These are phyloP conservation scores for Ditula angustiorana DNA, from an alignment of 2,888 invertebrate genomes.

Conservation along the genomic window DNA sequence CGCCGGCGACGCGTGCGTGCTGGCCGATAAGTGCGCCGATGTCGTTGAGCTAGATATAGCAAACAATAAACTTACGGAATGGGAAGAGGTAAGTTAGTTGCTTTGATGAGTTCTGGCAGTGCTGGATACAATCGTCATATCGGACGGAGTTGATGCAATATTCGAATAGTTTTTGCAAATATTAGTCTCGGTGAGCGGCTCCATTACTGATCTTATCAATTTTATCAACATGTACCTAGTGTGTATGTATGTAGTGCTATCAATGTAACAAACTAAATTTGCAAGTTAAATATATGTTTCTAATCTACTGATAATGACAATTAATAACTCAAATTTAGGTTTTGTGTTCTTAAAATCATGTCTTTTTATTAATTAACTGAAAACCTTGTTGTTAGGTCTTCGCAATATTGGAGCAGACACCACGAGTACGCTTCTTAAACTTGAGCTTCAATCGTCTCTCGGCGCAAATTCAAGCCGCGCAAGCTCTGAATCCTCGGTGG, in stretches of 20 bases:
- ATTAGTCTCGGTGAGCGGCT: too few relatives aligned
- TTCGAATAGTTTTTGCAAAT: not conserved
- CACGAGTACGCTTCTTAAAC: conserved; percentile 95
- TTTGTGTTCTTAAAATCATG: conserved; percentile 28
- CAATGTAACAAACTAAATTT: too few relatives aligned
- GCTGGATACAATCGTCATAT: not conserved
- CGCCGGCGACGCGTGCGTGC: conserved; percentile 92
- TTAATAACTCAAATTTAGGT: too few relatives aligned
- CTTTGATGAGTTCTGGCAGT: not conserved
- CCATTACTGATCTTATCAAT: too few relatives aligned
- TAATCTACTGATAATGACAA: too few relatives aligned
- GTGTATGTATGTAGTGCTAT: too few relatives aligned
- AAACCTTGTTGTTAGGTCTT: conserved; percentile 87
- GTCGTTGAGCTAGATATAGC: conserved; percentile 98
- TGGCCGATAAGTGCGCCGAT: conserved; percentile 93
- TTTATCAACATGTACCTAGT: too few relatives aligned
- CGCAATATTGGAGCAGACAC: conserved; percentile 94
- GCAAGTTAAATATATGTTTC: too few relatives aligned
- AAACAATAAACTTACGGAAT: conserved; percentile 95
- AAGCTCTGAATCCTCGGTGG: conserved; percentile 78
- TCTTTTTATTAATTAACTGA: conserved; percentile 47
- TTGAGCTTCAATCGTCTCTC: conserved; percentile 95
- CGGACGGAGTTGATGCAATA: not conserved
- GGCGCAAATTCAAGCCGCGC: conserved; percentile 87
- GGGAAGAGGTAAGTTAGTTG: conserved; percentile 93